These are phyloP conservation scores for Zingel zingel DNA, from an alignment of 2,113 vertebrate species.

Conservation along the genomic window DNA sequence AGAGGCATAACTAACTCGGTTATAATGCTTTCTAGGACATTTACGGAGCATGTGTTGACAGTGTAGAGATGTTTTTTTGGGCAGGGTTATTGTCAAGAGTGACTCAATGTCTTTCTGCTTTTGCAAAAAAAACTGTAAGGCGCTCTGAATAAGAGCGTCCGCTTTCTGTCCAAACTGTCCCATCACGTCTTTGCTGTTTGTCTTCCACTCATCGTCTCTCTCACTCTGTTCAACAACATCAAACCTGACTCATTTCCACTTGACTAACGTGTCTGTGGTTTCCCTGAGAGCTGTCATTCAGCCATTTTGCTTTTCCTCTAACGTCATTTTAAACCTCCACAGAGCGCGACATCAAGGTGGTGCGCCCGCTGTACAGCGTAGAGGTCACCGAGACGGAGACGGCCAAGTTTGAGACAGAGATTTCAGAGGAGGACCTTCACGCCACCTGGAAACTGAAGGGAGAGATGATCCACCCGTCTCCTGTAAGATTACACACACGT, in stretches of 20 bases:
- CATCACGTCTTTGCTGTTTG: background rate
- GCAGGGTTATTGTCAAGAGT: constrained; percentile 27
- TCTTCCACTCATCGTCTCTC: background rate
- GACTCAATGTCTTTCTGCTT: constrained; percentile 3
- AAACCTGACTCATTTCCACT: background rate
- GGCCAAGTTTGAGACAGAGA: constrained; percentile 95
- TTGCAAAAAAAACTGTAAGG: constrained; percentile 47
- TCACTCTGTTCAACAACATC: background rate
- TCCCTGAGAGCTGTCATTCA: background rate
- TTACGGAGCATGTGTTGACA: background rate
- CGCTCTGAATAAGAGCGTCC: constrained; percentile 48
- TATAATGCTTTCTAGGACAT: background rate
- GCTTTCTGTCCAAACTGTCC: constrained; percentile 29
- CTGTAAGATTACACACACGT: constrained; percentile 84
- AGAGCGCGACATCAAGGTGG: constrained; percentile 97
- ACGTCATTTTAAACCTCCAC: constrained; percentile 37
- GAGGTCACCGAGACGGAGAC: constrained; percentile 97
- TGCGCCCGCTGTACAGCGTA: constrained; percentile 93
- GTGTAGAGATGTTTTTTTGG: background rate
- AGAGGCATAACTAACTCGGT: background rate
- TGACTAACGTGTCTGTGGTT: background rate
- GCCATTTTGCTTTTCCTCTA: background rate
- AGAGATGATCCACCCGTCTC: constrained; percentile 89
- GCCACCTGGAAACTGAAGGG: constrained; percentile 95
- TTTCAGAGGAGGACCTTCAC: constrained; percentile 94